A percentile compares a stretch with the other conserved stretches of the same genome.
Evolutionary conservation across 2,888 invertebrate genomes (phyloP).

Genomic region (Cryptops parisi): DNA sequence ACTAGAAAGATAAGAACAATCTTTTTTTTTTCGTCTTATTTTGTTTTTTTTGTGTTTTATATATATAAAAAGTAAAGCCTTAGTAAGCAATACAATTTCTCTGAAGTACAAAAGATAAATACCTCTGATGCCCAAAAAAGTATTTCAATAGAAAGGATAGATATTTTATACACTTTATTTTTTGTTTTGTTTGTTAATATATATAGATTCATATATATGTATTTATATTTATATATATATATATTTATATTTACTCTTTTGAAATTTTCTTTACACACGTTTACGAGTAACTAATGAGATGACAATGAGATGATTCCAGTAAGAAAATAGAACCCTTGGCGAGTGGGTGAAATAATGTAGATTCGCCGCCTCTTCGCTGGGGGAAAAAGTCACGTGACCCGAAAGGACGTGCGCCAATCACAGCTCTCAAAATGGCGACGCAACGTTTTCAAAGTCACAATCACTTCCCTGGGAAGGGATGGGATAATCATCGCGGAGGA

Average conservation of each 20-base stretch:
- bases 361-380: background rate
- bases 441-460: background rate
- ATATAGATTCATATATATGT: background rate
- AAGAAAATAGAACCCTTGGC: background rate
- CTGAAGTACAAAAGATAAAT: slow-evolving; percentile 14
- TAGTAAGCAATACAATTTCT: slow-evolving; percentile 4
- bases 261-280: too few relatives aligned
- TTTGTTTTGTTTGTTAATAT: too few relatives aligned
- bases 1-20: slow-evolving; percentile 1
- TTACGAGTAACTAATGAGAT: background rate
- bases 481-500: too few relatives aligned
- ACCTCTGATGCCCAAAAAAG: slow-evolving; percentile 13
- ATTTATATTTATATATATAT: background rate
- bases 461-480: background rate
- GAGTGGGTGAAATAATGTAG: background rate
- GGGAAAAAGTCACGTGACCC: too few relatives aligned
- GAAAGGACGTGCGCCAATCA: too few relatives aligned
- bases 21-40: slow-evolving; percentile 7
- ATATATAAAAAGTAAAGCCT: slow-evolving; percentile 11
- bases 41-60: slow-evolving; percentile 7
- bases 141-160: slow-evolving; percentile 10
- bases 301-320: background rate
- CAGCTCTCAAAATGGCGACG: background rate
- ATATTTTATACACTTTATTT: slow-evolving; percentile 8
- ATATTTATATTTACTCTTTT: background rate